Percentiles rank a stretch among this genome's conserved stretches.
Conservation (phyloP, 35 echinoderm and acorn worm genomes). For the Heliocidaris tuberculata region DNA sequence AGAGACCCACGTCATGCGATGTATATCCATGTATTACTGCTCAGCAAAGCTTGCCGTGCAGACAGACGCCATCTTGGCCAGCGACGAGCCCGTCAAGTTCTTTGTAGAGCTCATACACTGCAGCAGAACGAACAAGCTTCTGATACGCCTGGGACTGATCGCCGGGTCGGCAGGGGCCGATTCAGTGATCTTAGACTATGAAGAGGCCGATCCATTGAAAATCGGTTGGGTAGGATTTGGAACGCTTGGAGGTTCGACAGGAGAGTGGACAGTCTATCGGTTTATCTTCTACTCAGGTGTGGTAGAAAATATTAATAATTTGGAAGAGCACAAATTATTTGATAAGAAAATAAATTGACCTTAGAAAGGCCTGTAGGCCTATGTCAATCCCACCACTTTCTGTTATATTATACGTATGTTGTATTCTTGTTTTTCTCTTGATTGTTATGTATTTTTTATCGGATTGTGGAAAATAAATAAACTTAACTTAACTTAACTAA, state of each 20-base stretch:
- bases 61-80: background rate
- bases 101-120: conserved; percentile 11
- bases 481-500: no score
- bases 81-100: background rate
- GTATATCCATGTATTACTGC: background rate
- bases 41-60: background rate
- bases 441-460: no score
- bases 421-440: no score
- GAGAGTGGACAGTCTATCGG: conserved; percentile 12
- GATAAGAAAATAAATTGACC: no score
- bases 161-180: background rate
- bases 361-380: no score
- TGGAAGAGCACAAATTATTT: no score
- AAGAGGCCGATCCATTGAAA: background rate
- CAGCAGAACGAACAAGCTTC: background rate
- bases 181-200: conserved; percentile 37
- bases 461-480: no score
- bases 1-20: conserved; percentile 31
- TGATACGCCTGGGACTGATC: background rate
- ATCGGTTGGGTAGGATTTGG: background rate
- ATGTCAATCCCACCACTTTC: no score
- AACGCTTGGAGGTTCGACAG: background rate
- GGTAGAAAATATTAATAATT: background rate
- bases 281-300: conserved; percentile 37
- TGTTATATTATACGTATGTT: no score